Evolutionary conservation across 1,140 invertebrate genomes (phyloP), one percentile per base, ranked within the genome.

Genomic region (Hesperophylax magnus): DNA sequence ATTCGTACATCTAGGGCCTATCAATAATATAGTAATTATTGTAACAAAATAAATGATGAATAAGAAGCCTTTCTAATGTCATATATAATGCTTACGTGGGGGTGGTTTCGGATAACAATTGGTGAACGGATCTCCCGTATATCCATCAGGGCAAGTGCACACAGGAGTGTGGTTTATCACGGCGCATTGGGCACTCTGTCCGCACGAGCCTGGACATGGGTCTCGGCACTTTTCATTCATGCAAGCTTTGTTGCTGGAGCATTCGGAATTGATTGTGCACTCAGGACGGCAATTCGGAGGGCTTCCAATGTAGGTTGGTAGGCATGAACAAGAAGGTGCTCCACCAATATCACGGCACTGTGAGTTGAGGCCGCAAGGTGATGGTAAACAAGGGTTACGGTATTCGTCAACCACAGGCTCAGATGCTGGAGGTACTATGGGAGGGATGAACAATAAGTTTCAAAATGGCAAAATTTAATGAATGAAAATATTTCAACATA

Each of bases 171-270:
- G 93, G 86, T 93, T 93, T 17, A 92, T 88, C 31, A 94, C 92
- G 80, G 84, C 88, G 85, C 94, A 95, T 3, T 91, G 85, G 15
- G 94, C 92, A 81, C 91, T 90, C 22, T 91, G 79, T 65, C 94
- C 94, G 88, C 94, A 96, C 15, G 93, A 92, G n/a, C 94, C 94
- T n/a, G 91, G 91, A 86, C 94, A 95, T 77, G 94, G 94, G 86
- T 94, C 93, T 81, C 88, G 86, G 86, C 94, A 95, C 87, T 92
- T 94, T 67, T 93, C 91, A 76, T 92, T 90, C 61, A 93, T 92
- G 85, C 93, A 94, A 58, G 93, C 93, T 71, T 86, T 86, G 81
- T 92, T 90, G 85, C 91, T 92, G 3, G 91, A 79, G 85, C 93
- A 94, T 85, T 94, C 93, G 2, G 92, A 86, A 85, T 93, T 94